These are phyloP conservation scores for Linhomoeus sp. DNA, from an alignment of 2,888 invertebrate species.

Conservation along the genomic window DNA sequence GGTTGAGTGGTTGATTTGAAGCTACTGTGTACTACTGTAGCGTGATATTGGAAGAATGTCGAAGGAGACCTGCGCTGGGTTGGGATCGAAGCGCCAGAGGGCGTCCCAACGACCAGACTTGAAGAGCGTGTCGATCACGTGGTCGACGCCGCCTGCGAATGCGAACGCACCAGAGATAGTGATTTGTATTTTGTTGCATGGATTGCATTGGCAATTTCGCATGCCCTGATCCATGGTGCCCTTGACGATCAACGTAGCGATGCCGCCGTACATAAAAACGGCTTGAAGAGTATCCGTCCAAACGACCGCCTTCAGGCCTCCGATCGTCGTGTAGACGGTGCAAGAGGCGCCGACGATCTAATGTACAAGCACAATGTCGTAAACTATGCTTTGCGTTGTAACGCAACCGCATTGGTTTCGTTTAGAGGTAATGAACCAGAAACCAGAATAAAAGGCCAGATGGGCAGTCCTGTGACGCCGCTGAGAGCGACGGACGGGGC, in stretches of 20 bases:
- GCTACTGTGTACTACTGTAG: background rate
- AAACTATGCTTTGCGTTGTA: too few species aligned
- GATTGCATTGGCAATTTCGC: too few species aligned
- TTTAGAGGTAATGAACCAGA: too few species aligned
- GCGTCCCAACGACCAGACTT: conserved; percentile 8
- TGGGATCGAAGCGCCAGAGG: conserved; percentile 6
- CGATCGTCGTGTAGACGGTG: conserved; percentile 4
- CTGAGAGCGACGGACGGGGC: conserved; percentile 10
- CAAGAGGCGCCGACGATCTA: background rate
- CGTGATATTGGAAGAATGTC: background rate
- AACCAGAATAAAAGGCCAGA: conserved; percentile 12
- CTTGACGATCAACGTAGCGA: conserved; percentile 9
- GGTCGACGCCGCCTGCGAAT: conserved; percentile 7
- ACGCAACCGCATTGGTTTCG: too few species aligned
- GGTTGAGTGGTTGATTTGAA: background rate
- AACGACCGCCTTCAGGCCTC: conserved; percentile 2
- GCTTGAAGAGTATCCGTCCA: conserved; percentile 3
- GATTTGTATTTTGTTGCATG: background rate
- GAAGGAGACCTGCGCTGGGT: conserved; percentile 10
- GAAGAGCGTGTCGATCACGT: conserved; percentile 7
- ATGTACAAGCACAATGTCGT: too few species aligned
- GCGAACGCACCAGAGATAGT: background rate
- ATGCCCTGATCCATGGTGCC: conserved; percentile 11
- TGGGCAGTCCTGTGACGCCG: conserved; percentile 8
- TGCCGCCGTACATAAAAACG: conserved; percentile 5